These are phyloP conservation scores for Tetranychus truncatus DNA, from an alignment of 2,888 invertebrate species.

Conservation along the genomic window DNA sequence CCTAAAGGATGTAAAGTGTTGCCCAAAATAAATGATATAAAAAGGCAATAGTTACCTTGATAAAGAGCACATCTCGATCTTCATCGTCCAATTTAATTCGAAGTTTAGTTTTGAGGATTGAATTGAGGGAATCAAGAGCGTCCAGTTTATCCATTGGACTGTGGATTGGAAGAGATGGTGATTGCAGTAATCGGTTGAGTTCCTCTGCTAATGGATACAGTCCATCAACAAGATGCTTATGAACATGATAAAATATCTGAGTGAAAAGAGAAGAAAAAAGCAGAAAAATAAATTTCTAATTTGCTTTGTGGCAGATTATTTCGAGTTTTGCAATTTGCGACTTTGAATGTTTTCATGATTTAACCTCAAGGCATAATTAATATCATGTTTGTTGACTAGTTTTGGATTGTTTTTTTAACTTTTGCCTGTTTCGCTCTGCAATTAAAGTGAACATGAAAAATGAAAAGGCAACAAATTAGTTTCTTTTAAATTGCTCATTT, in stretches of 20 bases:
- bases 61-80: slow-evolving; percentile 24
- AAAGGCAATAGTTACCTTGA: slow-evolving; percentile 23
- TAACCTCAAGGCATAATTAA: background rate
- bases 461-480: no score
- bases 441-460: no score
- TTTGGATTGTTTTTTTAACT: no score
- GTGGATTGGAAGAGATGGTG: slow-evolving; percentile 22
- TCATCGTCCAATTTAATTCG: slow-evolving; percentile 25
- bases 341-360: no score
- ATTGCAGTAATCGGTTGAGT: slow-evolving; percentile 19
- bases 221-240: slow-evolving; percentile 28
- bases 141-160: slow-evolving; percentile 28
- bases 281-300: background rate
- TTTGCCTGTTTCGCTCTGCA: background rate
- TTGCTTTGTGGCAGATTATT: background rate
- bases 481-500: no score
- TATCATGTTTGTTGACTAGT: no score
- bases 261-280: slow-evolving; percentile 9
- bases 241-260: slow-evolving; percentile 26
- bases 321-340: no score
- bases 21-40: no score
- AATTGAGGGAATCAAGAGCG: slow-evolving; percentile 26
- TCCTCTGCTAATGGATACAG: slow-evolving; percentile 27
- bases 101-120: slow-evolving; percentile 26
- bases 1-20: no score